Percentiles rank a stretch among this genome's conserved stretches.
Evolutionary conservation across 2,797 vertebrate genomes (phyloP).

Genomic region (Gymnocypris eckloni): DNA sequence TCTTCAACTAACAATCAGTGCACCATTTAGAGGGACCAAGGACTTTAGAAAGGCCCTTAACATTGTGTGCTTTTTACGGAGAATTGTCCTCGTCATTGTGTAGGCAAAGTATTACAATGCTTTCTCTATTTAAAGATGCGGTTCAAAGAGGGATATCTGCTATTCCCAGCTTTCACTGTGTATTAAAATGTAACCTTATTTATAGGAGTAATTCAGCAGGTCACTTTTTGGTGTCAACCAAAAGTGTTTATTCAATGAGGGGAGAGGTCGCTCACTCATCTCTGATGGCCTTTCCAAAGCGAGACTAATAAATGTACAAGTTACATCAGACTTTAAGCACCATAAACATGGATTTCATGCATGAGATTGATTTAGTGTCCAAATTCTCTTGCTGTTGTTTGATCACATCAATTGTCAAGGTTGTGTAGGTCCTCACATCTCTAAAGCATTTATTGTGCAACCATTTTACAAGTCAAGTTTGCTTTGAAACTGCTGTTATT

Average conservation of each 20-base stretch:
- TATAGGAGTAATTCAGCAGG: conserved; percentile 21
- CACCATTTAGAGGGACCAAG: conserved; percentile 4
- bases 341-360: not conserved
- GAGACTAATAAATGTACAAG: conserved; percentile 2
- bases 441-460: not conserved
- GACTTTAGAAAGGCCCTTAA: conserved; percentile 29
- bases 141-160: not conserved
- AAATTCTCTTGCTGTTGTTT: not conserved
- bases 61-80: conserved; percentile 2
- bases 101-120: not conserved
- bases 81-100: not conserved
- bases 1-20: not conserved
- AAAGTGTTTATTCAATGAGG: not conserved
- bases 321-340: not conserved
- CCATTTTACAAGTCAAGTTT: conserved; percentile 5
- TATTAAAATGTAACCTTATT: conserved; percentile 15
- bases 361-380: not conserved
- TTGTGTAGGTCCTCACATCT: not conserved
- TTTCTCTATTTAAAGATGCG: conserved; percentile 17
- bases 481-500: not conserved
- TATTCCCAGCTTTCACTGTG: conserved; percentile 20
- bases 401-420: not conserved
- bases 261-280: not conserved
- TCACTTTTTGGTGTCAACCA: conserved; percentile 1
- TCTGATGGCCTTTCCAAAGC: conserved; percentile 13